Evolutionary conservation across 2,888 invertebrate species (phyloP), one percentile per base, ranked within the genome.

Genomic region (Perizoma flavofasciatum): DNA sequence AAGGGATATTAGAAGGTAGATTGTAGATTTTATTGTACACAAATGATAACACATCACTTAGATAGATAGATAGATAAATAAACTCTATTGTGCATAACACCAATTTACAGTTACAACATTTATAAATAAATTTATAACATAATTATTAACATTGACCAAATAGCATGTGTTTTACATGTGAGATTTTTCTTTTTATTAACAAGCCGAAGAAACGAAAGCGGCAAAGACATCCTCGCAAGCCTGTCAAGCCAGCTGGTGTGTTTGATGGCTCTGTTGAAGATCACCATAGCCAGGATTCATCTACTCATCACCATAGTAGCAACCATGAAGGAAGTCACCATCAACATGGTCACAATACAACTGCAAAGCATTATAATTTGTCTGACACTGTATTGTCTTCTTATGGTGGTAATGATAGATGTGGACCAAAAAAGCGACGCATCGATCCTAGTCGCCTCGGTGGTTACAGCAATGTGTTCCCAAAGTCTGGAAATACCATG

Each of bases 181-280:
- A 35, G 43, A 37, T 55, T 55, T 57, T 59, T 55, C 49, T 59
- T 55, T 55, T 59, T 50, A 46, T 54, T 50, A 49, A 32, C 10
- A 55, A 51, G 40, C 54, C 49, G 32, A 50, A 41, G 43, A 59
- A 59, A 50, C 46, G 11, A 55, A 55, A 7, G 10, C 6, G 22
- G 33, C 43, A 39, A 35, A 9, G 45, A 40, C 1, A 32, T 39
- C 37, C 39, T 34, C 0, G 1, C 33, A 34, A 41, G 22, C 34
- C 47, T 40, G 34, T 48, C 41, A 4, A 41, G 40, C 40, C 34
- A 11, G 47, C 47, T 40, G 40, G 45, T 37, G 52, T 22, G 35
- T 51, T 43, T 7, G 6, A 45, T 6, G 10, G 4, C 8, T 44
- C 35, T 52, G 22, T 44, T n/a, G 45, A 52, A 22, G 4, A 7